Conservation (phyloP, 1,140 invertebrate species). For the Tetragonula clypearis region DNA sequence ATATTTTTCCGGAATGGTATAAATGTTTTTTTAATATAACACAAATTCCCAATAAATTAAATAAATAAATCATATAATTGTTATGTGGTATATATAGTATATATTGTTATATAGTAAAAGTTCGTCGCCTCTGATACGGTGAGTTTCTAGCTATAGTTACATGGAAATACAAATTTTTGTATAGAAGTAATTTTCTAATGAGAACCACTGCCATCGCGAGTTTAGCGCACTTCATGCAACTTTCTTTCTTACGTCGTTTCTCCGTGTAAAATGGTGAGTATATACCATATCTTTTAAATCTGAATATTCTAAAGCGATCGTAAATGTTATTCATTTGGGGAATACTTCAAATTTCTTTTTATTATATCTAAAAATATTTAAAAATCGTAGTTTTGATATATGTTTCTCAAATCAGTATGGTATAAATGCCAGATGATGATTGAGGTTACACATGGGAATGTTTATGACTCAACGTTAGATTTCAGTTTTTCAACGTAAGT, state of each 20-base stretch:
- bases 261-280: slow-evolving; percentile 74
- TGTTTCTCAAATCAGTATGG: background rate
- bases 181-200: background rate
- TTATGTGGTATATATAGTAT: too few species aligned
- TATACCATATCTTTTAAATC: slow-evolving; percentile 64
- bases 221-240: background rate
- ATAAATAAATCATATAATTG: background rate
- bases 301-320: slow-evolving; percentile 64
- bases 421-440: background rate
- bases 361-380: slow-evolving; percentile 2
- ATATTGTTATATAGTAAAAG: too few species aligned
- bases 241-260: slow-evolving; percentile 58
- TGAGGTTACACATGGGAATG: slow-evolving; percentile 47
- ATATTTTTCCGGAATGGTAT: background rate
- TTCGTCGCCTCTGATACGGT: too few species aligned
- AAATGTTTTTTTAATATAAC: background rate
- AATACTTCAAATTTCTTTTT: background rate
- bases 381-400: slow-evolving; percentile 21
- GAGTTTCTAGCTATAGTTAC: background rate
- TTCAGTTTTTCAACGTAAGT: background rate
- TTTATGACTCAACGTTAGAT: slow-evolving; percentile 10
- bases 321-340: slow-evolving; percentile 13
- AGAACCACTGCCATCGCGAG: slow-evolving; percentile 11
- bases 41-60: background rate
- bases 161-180: background rate